Evolutionary conservation across 1,140 invertebrate species (phyloP).

Genomic region (Scaptomyza graminum): DNA sequence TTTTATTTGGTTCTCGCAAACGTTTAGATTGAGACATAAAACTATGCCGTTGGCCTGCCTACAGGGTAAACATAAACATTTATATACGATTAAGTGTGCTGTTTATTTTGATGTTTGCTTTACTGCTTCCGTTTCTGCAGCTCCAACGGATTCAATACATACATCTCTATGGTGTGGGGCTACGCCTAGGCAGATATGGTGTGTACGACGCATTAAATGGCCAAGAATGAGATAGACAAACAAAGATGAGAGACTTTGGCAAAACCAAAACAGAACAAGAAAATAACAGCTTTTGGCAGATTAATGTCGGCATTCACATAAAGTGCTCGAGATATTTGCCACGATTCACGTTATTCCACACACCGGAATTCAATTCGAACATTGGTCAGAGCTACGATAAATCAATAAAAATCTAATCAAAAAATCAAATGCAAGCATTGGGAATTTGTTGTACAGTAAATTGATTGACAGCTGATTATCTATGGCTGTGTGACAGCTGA

Average conservation of each 20-base stretch:
- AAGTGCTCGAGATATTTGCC: constrained; percentile 9
- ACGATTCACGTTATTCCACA: not conserved
- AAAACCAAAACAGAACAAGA: constrained; percentile 32
- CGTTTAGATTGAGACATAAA: constrained; percentile 77
- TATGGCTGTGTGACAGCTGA: not conserved
- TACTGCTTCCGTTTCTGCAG: constrained; percentile 68
- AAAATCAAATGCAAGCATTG: constrained; percentile 62
- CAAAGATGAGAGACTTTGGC: constrained; percentile 28
- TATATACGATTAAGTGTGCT: constrained; percentile 79
- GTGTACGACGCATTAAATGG: constrained; percentile 71
- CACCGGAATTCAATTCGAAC: constrained; percentile 42
- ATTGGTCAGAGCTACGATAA: constrained; percentile 41
- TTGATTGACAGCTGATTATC: constrained; percentile 39
- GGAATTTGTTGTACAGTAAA: constrained; percentile 50
- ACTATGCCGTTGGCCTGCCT: constrained; percentile 62
- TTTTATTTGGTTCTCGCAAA: constrained; percentile 72
- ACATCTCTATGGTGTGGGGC: not conserved
- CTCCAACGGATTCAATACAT: constrained; percentile 13
- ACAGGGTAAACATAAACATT: constrained; percentile 71
- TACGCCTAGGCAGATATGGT: constrained; percentile 42
- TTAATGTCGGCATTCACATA: constrained; percentile 45
- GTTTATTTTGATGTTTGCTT: constrained; percentile 82
- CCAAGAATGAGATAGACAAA: constrained; percentile 62
- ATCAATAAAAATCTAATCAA: constrained; percentile 77
- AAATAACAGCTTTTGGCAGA: constrained; percentile 30